These are phyloP conservation scores for Hydrotaea diabolus DNA, from an alignment of 2,888 invertebrate genomes.

Conservation along the genomic window DNA sequence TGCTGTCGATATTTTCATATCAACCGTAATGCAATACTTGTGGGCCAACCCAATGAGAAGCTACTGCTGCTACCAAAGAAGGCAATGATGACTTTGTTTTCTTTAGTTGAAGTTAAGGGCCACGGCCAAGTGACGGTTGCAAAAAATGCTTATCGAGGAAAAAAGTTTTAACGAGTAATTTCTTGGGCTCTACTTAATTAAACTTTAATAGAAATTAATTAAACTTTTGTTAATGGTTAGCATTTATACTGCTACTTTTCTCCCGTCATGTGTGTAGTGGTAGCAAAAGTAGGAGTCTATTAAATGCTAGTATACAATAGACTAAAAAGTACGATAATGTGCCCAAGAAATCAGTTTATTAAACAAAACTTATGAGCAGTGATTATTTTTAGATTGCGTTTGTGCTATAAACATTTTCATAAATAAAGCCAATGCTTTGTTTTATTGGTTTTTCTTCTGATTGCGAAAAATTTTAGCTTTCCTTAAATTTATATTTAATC, in stretches of 20 bases:
- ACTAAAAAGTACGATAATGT: too few relatives aligned
- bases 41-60: neutral
- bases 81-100: constrained; percentile 3
- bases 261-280: neutral
- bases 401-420: too few relatives aligned
- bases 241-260: neutral
- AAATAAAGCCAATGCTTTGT: too few relatives aligned
- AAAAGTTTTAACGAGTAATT: constrained; percentile 66
- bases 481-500: too few relatives aligned
- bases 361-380: too few relatives aligned
- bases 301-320: too few relatives aligned
- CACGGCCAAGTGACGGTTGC: neutral
- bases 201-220: constrained; percentile 66
- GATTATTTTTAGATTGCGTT: too few relatives aligned
- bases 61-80: neutral
- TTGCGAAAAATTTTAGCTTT: too few relatives aligned
- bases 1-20: constrained; percentile 16
- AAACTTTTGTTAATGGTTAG: constrained; percentile 25
- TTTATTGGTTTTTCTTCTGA: too few relatives aligned
- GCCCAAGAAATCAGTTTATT: too few relatives aligned
- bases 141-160: constrained; percentile 4
- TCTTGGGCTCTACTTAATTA: constrained; percentile 29
- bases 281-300: too few relatives aligned
- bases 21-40: neutral
- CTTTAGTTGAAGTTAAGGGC: constrained; percentile 53